Conservation (phyloP, 2,113 vertebrate species). For the Tragulus kanchil region DNA sequence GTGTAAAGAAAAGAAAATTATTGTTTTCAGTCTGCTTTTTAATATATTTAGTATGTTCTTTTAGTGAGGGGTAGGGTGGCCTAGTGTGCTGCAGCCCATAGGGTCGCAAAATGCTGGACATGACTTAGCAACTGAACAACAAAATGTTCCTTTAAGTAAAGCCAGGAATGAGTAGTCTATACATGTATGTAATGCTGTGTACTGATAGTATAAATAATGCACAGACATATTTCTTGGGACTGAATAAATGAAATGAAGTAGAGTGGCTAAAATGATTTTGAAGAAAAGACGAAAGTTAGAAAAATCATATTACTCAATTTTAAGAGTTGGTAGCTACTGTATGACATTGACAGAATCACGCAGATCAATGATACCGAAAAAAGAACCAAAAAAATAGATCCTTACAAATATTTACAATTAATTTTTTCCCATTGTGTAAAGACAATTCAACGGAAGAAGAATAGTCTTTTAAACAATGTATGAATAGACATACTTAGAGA, state of each 20-base stretch:
- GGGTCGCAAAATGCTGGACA: background rate
- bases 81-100: background rate
- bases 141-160: conserved; percentile 23
- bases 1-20: conserved; percentile 13
- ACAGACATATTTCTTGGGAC: background rate
- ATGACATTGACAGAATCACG: too few relatives aligned
- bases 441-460: too few relatives aligned
- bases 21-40: background rate
- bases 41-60: background rate
- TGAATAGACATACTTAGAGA: background rate
- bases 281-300: background rate
- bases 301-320: too few relatives aligned
- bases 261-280: conserved; percentile 1
- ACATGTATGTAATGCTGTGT: background rate
- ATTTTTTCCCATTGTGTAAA: too few relatives aligned
- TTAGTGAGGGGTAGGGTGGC: background rate
- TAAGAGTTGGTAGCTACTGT: too few relatives aligned
- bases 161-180: background rate
- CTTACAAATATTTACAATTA: too few relatives aligned
- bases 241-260: conserved; percentile 21
- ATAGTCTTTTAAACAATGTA: background rate
- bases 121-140: background rate
- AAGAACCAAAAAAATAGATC: too few relatives aligned
- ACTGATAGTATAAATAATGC: background rate
- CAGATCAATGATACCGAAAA: too few relatives aligned